Evolutionary conservation across 2,797 vertebrate species (phyloP), one percentile per base, ranked within the genome.

Genomic region (Discoglossus pictus): DNA sequence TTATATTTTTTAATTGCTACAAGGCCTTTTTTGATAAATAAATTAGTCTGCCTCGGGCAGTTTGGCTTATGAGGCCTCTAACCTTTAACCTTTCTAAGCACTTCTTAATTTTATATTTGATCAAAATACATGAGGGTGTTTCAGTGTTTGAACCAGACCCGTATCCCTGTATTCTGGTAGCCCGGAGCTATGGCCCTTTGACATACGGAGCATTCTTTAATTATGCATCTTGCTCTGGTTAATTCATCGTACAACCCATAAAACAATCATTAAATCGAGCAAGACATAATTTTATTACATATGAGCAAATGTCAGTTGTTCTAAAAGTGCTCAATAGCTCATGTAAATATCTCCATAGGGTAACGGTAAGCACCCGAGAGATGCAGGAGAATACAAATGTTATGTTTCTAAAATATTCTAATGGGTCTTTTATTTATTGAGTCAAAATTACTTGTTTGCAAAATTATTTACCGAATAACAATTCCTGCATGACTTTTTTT

Each of bases 101-200:
- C 15, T 34, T 13, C 10, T 35, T 64, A 53, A 53, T 64, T 64
- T 23, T 39, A 53, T 55, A 46, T 44, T n/a, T 11, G 4, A 43
- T 64, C 25, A 34, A 17, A 21, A 23, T 24, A 44, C 15, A 54
- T 12, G 7, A 34, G 51, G 51, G 24, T 8, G 4, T 53, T 25
- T 17, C 39, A 11, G 7, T 24, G 18, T 7, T n/a, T 65, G 27
- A 65, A 46, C 34, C 44, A 34, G 24, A 35, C 11, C 43, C 8
- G 5, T 6, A 16, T 5, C 2, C 4, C 23, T 12, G 18, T 31
- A 9, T 18, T 36, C 13, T 39, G 25, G 27, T 8, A 31, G 27
- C 62, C 15, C 24, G 8, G n/a, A 46, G 62, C 51, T 4, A 52
- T 2, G 24, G 16, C 21, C 47, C 36, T 42, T 5, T 20, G 16